Percentiles rank a stretch among this genome's conserved stretches.
These are phyloP conservation scores for Conger conger DNA, from an alignment of 2,113 vertebrate genomes.

Conservation along the genomic window DNA sequence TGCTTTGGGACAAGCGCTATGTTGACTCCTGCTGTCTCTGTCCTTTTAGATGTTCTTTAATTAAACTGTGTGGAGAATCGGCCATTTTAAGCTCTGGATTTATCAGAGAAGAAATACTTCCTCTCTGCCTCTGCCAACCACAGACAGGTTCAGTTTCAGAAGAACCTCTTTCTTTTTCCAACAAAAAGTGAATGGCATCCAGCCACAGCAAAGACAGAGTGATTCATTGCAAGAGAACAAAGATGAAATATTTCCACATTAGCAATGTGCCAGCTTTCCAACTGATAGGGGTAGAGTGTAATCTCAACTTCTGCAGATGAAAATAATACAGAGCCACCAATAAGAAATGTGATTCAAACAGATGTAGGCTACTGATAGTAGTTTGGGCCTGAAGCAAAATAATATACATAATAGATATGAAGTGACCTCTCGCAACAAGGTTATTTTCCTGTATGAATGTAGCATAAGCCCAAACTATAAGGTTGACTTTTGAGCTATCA, in stretches of 20 bases:
- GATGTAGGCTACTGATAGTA: too few species aligned
- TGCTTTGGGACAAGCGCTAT: not conserved
- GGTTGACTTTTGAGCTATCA: slow-evolving; percentile 2
- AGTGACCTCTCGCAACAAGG: too few species aligned
- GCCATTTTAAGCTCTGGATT: not conserved
- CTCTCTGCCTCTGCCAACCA: not conserved
- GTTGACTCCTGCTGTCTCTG: not conserved
- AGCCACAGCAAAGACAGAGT: not conserved
- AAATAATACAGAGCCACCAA: not conserved
- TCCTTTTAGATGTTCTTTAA: not conserved
- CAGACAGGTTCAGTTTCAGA: not conserved
- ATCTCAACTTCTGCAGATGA: not conserved
- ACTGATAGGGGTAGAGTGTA: not conserved
- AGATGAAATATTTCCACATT: not conserved
- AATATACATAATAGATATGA: not conserved
- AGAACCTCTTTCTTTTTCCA: not conserved
- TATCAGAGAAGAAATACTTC: not conserved
- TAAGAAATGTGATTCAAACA: not conserved
- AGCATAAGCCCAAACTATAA: not conserved
- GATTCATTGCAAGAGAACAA: not conserved
- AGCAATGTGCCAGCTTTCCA: not conserved
- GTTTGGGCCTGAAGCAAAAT: not conserved
- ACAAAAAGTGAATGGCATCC: not conserved
- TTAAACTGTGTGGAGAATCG: not conserved
- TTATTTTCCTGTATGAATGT: not conserved